Conservation (phyloP, 2,888 invertebrate species). For the Melieria omissa region DNA sequence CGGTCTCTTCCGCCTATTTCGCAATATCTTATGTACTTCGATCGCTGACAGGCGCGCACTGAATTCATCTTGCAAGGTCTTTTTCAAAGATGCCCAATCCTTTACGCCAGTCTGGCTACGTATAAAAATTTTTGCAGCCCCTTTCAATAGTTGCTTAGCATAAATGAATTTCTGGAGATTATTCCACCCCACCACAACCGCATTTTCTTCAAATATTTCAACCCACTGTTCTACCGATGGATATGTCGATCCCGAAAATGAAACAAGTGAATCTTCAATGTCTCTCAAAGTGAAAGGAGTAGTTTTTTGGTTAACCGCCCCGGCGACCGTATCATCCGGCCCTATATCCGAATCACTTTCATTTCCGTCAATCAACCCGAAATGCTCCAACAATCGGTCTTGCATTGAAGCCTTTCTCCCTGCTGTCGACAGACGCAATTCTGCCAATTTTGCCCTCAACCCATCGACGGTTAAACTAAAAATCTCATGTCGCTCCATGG, state of each 20-base stretch:
- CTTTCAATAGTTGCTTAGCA: slow-evolving; percentile 9
- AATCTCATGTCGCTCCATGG: no score
- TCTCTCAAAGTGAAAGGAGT: neutral
- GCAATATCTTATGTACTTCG: neutral
- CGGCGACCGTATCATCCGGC: no score
- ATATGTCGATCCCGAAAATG: neutral
- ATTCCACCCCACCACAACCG: neutral
- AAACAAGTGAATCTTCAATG: neutral
- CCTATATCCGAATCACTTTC: no score
- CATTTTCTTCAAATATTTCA: slow-evolving; percentile 1
- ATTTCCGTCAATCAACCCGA: no score
- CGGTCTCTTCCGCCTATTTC: neutral
- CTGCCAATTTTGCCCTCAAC: no score
- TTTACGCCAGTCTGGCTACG: neutral
- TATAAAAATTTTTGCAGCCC: neutral
- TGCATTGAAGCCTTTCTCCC: no score
- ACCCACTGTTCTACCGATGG: neutral
- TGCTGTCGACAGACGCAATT: no score
- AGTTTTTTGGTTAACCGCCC: no score
- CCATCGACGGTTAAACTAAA: no score
- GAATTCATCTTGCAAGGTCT: neutral
- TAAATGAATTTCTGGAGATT: slow-evolving; percentile 10
- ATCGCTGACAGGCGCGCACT: neutral
- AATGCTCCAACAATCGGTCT: no score
- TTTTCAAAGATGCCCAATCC: neutral